Percentiles rank a stretch among this genome's conserved stretches.
These are phyloP conservation scores for Bursaphelenchus okinawaensis DNA, from an alignment of 2,888 invertebrate genomes.

Conservation along the genomic window DNA sequence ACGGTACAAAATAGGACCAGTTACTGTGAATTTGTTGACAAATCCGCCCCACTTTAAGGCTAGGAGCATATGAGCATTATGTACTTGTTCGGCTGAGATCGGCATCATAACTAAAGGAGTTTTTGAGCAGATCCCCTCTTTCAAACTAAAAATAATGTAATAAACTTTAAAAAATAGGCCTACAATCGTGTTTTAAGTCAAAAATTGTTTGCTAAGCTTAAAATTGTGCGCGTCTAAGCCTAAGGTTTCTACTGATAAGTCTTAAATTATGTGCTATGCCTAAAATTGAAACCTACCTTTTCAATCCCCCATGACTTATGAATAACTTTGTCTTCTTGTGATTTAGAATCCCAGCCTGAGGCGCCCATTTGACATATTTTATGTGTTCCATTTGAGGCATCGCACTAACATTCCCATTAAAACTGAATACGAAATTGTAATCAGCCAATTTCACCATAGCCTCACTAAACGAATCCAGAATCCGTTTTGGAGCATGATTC, in stretches of 20 bases:
- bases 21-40: conserved; percentile 26
- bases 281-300: conserved; percentile 22
- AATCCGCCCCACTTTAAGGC: conserved; percentile 18
- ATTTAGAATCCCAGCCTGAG: conserved; percentile 30
- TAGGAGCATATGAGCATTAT: conserved; percentile 26
- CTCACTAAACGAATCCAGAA: conserved; percentile 16
- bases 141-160: conserved; percentile 17
- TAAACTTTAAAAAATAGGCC: no score
- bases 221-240: background rate
- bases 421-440: conserved; percentile 28
- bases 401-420: conserved; percentile 20
- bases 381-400: conserved; percentile 19
- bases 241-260: background rate
- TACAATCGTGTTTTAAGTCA: no score
- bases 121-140: conserved; percentile 18
- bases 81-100: conserved; percentile 28
- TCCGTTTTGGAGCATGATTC: conserved; percentile 22
- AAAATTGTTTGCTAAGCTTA: no score
- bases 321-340: conserved; percentile 28
- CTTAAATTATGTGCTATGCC: background rate
- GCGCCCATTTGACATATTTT: conserved; percentile 28
- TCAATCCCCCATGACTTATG: conserved; percentile 36
- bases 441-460: conserved; percentile 20
- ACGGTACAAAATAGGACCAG: conserved; percentile 8
- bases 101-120: conserved; percentile 23